Base-by-base conservation (phyloP, 2,797 vertebrate species). In the Pseudochromis fuscus region DNA sequence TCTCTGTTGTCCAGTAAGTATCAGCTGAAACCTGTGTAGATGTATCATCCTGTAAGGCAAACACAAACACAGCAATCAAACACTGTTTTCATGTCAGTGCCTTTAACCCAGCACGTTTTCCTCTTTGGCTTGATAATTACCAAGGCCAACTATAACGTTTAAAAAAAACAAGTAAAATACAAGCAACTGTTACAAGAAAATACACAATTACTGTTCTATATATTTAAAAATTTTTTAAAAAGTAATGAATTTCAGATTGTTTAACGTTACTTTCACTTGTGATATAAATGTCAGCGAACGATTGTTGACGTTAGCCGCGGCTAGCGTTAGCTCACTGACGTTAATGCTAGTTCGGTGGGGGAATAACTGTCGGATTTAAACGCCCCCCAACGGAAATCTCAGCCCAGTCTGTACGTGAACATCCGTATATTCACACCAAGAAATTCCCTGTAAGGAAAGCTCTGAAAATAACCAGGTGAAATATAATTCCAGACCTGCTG, bases 31-130 rank as follows among this genome's bases (percentile, higher is more conserved):
- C 2, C 53, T 13, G 25, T 24, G 15, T 19, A 13, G 11, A 35
- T 1, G 49, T 0, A n/a, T 7, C 70, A 64, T 66, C 72, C 85
- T 90, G 83, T 12, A 75, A 75, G 1, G 74, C 1, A 76, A 65
- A 75, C 16, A 42, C 5, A 50, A 18, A 73, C 28, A 65, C 12
- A 9, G n/a, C n/a, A n/a, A n/a, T n/a, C 2, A 35, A 37, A 13
- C 12, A 37, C 13, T 16, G n/a, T n/a, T n/a, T n/a, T n/a, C n/a
- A n/a, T n/a, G n/a, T n/a, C n/a, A n/a, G n/a, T n/a, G n/a, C n/a
- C n/a, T n/a, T n/a, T n/a, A n/a, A n/a, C n/a, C n/a, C n/a, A n/a
- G n/a, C n/a, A n/a, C n/a, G n/a, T n/a, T n/a, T n/a, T n/a, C n/a
- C n/a, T n/a, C n/a, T n/a, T n/a, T n/a, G n/a, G n/a, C n/a, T n/a